Conservation (phyloP, 2,113 vertebrate genomes). For the Melanotaenia duboulayi region DNA sequence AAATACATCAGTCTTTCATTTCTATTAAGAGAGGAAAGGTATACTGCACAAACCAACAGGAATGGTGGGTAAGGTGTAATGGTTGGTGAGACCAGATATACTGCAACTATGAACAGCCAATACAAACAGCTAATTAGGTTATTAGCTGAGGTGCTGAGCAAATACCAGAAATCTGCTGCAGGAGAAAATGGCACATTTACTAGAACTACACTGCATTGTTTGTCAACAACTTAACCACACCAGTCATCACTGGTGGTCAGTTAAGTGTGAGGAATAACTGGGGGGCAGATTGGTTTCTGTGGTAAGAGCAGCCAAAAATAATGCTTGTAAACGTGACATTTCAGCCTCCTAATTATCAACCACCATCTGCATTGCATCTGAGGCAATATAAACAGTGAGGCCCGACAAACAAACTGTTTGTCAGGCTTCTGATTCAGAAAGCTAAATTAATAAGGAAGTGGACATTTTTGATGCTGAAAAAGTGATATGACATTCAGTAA, state of each 20-base stretch:
- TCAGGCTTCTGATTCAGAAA: no score
- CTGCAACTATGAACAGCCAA: slow-evolving; percentile 41
- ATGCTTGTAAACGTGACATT: slow-evolving; percentile 64
- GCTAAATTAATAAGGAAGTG: no score
- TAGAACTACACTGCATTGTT: slow-evolving; percentile 38
- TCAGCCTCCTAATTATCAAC: slow-evolving; percentile 65
- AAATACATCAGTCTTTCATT: not conserved
- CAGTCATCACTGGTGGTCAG: slow-evolving; percentile 53
- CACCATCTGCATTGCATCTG: slow-evolving; percentile 65
- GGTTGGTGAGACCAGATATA: slow-evolving; percentile 20
- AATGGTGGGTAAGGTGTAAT: slow-evolving; percentile 7
- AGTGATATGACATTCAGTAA: no score
- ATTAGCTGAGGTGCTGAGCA: slow-evolving; percentile 15
- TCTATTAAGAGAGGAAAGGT: slow-evolving; percentile 4
- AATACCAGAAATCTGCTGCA: slow-evolving; percentile 36
- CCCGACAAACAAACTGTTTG: slow-evolving; percentile 25
- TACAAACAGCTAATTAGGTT: slow-evolving; percentile 35
- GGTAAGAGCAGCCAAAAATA: slow-evolving; percentile 37
- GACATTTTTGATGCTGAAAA: no score
- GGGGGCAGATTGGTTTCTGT: slow-evolving; percentile 36
- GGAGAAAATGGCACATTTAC: slow-evolving; percentile 43
- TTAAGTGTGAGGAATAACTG: slow-evolving; percentile 54
- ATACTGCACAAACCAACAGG: slow-evolving; percentile 23
- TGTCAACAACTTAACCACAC: slow-evolving; percentile 53
- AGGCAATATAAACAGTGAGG: slow-evolving; percentile 49